A percentile compares a stretch with the other conserved stretches of the same genome.
phyloP scores from a whole-genome alignment of 2,888 invertebrate genomes.

The Sturmia bella region DNA sequence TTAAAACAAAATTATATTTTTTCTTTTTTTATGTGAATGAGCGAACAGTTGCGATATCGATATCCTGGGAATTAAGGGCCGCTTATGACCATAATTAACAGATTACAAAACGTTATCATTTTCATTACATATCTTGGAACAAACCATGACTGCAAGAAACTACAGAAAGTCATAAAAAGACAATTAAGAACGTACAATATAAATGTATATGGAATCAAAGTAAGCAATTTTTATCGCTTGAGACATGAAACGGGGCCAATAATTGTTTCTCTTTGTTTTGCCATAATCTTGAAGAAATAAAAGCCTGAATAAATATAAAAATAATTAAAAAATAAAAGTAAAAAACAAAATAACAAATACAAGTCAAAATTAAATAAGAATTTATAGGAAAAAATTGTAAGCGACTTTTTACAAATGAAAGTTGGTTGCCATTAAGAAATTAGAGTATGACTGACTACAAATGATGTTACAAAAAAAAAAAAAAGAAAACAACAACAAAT shows the following conservation, averaged over 20 bases:
- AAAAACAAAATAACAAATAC: background rate
- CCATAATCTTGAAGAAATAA: conserved; percentile 34
- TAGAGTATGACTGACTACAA: conserved; percentile 37
- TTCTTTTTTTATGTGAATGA: too few species aligned
- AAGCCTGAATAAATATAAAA: conserved; percentile 18
- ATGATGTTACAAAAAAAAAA: background rate
- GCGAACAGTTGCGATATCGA: too few species aligned
- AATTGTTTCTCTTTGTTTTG: conserved; percentile 15
- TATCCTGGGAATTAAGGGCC: too few species aligned
- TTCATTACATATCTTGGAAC: too few species aligned
- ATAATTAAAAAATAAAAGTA: background rate
- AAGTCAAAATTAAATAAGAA: conserved; percentile 19
- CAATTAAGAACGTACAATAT: background rate
- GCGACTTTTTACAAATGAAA: conserved; percentile 48
- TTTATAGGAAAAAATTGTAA: conserved; percentile 36
- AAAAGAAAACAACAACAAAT: background rate
- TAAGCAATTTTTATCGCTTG: conserved; percentile 15
- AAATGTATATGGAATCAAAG: conserved; percentile 2
- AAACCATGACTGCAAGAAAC: background rate
- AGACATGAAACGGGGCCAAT: conserved; percentile 44
- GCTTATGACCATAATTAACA: too few species aligned
- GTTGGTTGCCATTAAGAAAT: conserved; percentile 49
- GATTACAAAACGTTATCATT: too few species aligned
- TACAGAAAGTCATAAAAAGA: too few species aligned
- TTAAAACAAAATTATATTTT: too few species aligned